These are phyloP conservation scores for Ruditapes philippinarum DNA, from an alignment of 1,140 invertebrate species.

Conservation along the genomic window DNA sequence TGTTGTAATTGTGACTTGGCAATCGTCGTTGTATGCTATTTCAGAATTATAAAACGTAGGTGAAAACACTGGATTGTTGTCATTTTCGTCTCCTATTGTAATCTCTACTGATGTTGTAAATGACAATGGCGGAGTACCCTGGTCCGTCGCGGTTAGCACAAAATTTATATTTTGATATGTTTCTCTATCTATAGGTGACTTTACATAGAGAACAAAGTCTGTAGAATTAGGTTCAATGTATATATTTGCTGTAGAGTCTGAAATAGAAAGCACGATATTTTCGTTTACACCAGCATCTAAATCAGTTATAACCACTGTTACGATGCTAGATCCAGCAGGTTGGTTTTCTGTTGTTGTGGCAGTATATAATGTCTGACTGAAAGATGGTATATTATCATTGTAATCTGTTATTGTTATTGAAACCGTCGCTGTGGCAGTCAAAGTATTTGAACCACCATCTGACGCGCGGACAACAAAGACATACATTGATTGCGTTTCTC, in stretches of 20 bases:
- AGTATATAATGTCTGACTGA: conserved; percentile 85
- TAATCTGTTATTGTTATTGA: conserved; percentile 78
- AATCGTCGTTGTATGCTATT: conserved; percentile 72
- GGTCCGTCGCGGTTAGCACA: conserved; percentile 91
- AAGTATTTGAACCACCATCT: conserved; percentile 69
- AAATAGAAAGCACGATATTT: conserved; percentile 92
- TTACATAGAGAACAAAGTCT: conserved; percentile 90
- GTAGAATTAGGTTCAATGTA: conserved; percentile 93
- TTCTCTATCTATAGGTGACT: conserved; percentile 94
- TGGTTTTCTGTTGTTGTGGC: conserved; percentile 95
- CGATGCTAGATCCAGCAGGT: conserved; percentile 93
- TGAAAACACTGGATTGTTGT: conserved; percentile 69
- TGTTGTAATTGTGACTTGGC: conserved; percentile 68
- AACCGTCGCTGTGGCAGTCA: conserved; percentile 70
- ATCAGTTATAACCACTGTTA: conserved; percentile 91
- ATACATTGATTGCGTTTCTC: conserved; percentile 73
- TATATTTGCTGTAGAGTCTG: conserved; percentile 73
- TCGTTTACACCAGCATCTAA: conserved; percentile 90
- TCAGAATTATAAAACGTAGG: conserved; percentile 78
- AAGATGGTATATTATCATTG: conserved; percentile 86
- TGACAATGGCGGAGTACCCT: conserved; percentile 64
- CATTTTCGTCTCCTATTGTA: conserved; percentile 65
- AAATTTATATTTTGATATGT: conserved; percentile 93
- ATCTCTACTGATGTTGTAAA: conserved; percentile 68
- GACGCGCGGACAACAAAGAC: conserved; percentile 65